Percentiles rank a stretch among this genome's conserved stretches.
Evolutionary conservation across 2,113 vertebrate species (phyloP).

Genomic region (Gallinago undulata): DNA sequence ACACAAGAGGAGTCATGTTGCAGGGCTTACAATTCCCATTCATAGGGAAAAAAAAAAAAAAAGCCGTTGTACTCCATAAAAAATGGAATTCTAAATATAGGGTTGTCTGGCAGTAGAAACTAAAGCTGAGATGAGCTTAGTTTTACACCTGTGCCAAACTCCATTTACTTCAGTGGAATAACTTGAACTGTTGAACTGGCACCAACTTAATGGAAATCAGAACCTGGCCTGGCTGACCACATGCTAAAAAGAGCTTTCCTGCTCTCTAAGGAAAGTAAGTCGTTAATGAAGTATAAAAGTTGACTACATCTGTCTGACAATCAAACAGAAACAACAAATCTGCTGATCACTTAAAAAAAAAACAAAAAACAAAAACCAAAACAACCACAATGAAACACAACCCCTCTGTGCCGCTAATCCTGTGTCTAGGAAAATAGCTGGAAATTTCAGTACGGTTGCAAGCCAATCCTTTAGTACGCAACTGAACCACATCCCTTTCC

Average conservation of each 20-base stretch:
- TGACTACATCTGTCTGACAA: neutral
- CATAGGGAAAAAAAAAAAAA: neutral
- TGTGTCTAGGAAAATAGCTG: neutral
- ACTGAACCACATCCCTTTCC: neutral
- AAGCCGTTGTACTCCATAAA: neutral
- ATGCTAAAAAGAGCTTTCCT: neutral
- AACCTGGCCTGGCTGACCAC: neutral
- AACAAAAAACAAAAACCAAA: neutral
- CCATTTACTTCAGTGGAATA: neutral
- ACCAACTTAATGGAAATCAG: neutral
- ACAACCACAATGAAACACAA: neutral
- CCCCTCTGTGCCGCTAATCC: neutral
- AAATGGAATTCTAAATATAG: slow-evolving; percentile 21
- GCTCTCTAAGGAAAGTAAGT: neutral
- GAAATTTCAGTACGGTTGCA: neutral
- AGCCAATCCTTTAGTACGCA: neutral
- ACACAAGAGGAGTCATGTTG: neutral
- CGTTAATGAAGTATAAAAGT: neutral
- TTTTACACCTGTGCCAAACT: slow-evolving; percentile 28
- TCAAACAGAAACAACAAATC: neutral
- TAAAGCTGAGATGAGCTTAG: slow-evolving; percentile 25
- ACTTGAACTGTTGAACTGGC: neutral
- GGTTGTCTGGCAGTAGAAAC: slow-evolving; percentile 7
- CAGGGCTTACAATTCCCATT: neutral
- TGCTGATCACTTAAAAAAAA: neutral